These are phyloP conservation scores for Thalassarche chlororhynchos DNA, from an alignment of 2,113 vertebrate species.

Conservation along the genomic window DNA sequence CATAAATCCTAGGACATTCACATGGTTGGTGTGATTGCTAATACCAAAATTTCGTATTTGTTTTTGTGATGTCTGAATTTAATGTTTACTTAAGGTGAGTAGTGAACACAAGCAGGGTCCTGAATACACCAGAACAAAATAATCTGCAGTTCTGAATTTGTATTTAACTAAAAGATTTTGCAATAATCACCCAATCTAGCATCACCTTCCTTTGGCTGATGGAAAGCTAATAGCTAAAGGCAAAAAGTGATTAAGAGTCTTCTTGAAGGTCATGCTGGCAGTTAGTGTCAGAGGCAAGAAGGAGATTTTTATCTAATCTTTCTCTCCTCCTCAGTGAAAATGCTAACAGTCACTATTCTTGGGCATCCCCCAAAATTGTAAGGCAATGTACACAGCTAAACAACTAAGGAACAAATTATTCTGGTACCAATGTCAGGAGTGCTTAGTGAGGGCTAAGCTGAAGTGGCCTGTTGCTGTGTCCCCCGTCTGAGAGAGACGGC, in stretches of 20 bases:
- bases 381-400: neutral
- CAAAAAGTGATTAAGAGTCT: neutral
- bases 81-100: neutral
- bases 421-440: neutral
- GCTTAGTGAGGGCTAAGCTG: neutral
- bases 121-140: neutral
- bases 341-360: neutral
- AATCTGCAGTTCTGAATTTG: neutral
- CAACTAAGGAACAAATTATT: neutral
- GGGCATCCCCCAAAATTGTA: neutral
- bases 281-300: neutral
- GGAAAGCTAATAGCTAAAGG: neutral
- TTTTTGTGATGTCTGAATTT: neutral
- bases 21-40: neutral
- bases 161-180: neutral
- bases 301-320: neutral
- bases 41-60: neutral
- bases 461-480: neutral
- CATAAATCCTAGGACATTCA: neutral
- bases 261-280: neutral
- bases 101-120: neutral
- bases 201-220: neutral
- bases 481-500: accelerated
- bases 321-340: neutral
- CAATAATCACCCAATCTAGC: neutral